Evolutionary conservation across 2,113 vertebrate genomes (phyloP).

Genomic region (Mesitornis unicolor): DNA sequence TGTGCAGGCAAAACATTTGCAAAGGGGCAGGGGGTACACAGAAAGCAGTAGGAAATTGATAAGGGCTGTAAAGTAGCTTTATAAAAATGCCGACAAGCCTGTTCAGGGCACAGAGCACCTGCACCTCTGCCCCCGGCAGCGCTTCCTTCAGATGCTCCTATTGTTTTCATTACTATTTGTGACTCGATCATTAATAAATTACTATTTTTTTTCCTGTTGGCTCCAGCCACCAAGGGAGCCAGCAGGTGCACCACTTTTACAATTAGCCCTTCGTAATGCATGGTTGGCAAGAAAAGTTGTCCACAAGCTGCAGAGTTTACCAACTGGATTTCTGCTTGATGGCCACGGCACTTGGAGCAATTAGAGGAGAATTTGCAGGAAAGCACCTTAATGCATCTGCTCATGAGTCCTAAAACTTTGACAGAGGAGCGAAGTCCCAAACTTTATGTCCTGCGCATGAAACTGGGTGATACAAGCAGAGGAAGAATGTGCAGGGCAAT

Average conservation of each 20-base stretch:
- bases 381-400: background rate
- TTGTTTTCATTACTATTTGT: constrained; percentile 76
- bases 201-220: constrained; percentile 31
- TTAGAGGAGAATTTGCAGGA: constrained; percentile 57
- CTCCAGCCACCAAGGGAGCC: constrained; percentile 69
- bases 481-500: background rate
- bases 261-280: constrained; percentile 77
- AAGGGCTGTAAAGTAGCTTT: constrained; percentile 65
- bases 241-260: constrained; percentile 77
- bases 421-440: background rate
- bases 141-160: constrained; percentile 68
- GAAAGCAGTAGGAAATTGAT: constrained; percentile 67
- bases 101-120: constrained; percentile 69
- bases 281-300: constrained; percentile 76
- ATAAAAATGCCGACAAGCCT: constrained; percentile 73
- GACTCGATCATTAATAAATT: constrained; percentile 79
- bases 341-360: constrained; percentile 31
- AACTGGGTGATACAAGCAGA: background rate
- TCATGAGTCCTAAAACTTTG: background rate
- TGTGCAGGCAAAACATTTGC: constrained; percentile 68
- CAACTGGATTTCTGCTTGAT: constrained; percentile 37
- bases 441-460: background rate
- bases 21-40: constrained; percentile 61
- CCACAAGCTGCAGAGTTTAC: constrained; percentile 55
- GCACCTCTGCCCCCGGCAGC: constrained; percentile 61